Percentiles rank a stretch among this genome's conserved stretches.
These are phyloP conservation scores for Syrista parreyssii DNA, from an alignment of 2,888 invertebrate species.

Conservation along the genomic window DNA sequence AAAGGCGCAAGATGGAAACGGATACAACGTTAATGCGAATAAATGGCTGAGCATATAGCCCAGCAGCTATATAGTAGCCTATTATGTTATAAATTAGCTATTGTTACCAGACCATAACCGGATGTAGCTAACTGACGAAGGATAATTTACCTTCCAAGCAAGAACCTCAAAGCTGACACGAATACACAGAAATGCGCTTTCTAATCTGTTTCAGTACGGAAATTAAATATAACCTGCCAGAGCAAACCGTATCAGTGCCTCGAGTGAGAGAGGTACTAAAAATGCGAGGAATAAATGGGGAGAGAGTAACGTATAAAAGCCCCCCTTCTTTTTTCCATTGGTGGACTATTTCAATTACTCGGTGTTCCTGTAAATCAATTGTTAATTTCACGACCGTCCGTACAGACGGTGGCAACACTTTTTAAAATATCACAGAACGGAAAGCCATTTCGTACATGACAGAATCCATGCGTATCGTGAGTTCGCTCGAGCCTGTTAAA, in stretches of 20 bases:
- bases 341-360: neutral
- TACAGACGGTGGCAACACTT: neutral
- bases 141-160: constrained; percentile 51
- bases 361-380: neutral
- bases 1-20: constrained; percentile 38
- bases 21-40: constrained; percentile 55
- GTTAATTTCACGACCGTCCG: neutral
- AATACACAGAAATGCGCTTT: constrained; percentile 45
- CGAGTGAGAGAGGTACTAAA: neutral
- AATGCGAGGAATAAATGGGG: neutral
- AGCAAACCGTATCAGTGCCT: neutral
- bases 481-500: neutral
- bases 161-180: constrained; percentile 28
- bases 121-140: constrained; percentile 57
- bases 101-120: constrained; percentile 51
- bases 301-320: neutral
- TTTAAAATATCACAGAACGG: neutral
- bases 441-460: neutral
- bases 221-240: constrained; percentile 41
- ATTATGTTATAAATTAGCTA: constrained; percentile 59
- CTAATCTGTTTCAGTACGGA: constrained; percentile 41
- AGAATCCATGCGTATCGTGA: neutral
- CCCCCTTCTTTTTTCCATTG: neutral
- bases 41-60: constrained; percentile 45
- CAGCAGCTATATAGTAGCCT: constrained; percentile 40